phyloP scores from a whole-genome alignment of 2,888 invertebrate genomes.

The Campoplex capitator region DNA sequence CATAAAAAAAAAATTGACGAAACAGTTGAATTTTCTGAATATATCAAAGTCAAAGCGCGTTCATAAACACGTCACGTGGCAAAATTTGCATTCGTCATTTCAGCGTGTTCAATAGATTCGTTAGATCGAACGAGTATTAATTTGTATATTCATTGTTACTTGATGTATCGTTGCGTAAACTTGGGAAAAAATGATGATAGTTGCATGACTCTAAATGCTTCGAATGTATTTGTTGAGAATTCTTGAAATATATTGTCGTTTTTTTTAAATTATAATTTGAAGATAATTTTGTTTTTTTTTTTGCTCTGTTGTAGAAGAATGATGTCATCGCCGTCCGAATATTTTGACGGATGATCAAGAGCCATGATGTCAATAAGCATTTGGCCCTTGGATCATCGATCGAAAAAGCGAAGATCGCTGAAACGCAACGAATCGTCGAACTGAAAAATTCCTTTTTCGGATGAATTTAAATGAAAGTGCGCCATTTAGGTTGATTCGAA shows the following conservation, averaged over 20 bases:
- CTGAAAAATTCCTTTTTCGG: background rate
- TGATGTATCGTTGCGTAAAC: too few species aligned
- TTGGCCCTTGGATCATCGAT: slow-evolving; percentile 45
- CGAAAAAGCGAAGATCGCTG: slow-evolving; percentile 20
- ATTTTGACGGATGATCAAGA: slow-evolving; percentile 14
- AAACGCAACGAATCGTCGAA: background rate
- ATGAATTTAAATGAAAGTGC: background rate
- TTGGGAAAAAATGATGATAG: too few species aligned
- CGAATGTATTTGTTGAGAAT: background rate
- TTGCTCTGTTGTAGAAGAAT: slow-evolving; percentile 48
- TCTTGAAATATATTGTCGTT: background rate
- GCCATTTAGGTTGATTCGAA: background rate
- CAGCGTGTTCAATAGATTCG: too few species aligned
- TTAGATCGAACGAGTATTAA: too few species aligned
- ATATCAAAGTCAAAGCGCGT: too few species aligned
- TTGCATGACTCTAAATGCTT: background rate
- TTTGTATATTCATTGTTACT: too few species aligned
- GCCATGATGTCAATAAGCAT: slow-evolving; percentile 51
- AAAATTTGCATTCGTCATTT: too few species aligned
- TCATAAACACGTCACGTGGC: too few species aligned
- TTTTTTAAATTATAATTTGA: background rate
- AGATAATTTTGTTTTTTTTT: background rate
- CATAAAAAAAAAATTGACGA: too few species aligned
- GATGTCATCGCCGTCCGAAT: slow-evolving; percentile 6
- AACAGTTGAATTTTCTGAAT: too few species aligned